phyloP scores from a whole-genome alignment of 1,140 invertebrate genomes.

The Cydia strobilella region DNA sequence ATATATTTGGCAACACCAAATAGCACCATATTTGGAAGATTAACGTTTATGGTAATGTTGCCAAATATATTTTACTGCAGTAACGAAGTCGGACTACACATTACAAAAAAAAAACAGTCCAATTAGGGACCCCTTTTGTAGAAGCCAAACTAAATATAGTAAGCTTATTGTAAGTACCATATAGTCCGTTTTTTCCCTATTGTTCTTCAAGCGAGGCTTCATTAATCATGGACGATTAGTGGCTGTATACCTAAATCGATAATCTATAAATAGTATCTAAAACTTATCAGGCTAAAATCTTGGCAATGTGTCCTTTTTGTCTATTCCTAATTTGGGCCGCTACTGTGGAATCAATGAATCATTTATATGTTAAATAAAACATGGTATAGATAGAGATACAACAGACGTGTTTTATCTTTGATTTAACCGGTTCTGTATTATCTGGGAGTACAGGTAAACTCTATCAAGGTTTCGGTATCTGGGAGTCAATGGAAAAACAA shows the following conservation, averaged over 20 bases:
- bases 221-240: conserved; percentile 1
- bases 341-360: conserved; percentile 14
- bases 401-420: not conserved
- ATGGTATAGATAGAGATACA: conserved; percentile 1
- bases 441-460: not conserved
- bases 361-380: conserved; percentile 12
- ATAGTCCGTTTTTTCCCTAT: not conserved
- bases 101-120: not conserved
- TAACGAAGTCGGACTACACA: too few relatives aligned
- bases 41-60: too few relatives aligned
- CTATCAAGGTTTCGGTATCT: too few relatives aligned
- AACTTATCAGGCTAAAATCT: not conserved
- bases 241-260: not conserved
- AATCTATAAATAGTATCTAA: conserved; percentile 12
- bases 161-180: conserved; percentile 7
- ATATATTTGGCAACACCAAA: too few relatives aligned
- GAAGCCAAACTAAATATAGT: not conserved
- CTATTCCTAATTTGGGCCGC: conserved; percentile 23
- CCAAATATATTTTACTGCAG: too few relatives aligned
- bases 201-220: not conserved
- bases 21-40: too few relatives aligned
- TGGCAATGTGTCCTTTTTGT: conserved; percentile 20
- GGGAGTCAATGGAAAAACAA: too few relatives aligned
- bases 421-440: not conserved
- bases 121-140: too few relatives aligned